These are phyloP conservation scores for Sebastes schlegelii DNA, from an alignment of 2,113 vertebrate species.

Conservation along the genomic window DNA sequence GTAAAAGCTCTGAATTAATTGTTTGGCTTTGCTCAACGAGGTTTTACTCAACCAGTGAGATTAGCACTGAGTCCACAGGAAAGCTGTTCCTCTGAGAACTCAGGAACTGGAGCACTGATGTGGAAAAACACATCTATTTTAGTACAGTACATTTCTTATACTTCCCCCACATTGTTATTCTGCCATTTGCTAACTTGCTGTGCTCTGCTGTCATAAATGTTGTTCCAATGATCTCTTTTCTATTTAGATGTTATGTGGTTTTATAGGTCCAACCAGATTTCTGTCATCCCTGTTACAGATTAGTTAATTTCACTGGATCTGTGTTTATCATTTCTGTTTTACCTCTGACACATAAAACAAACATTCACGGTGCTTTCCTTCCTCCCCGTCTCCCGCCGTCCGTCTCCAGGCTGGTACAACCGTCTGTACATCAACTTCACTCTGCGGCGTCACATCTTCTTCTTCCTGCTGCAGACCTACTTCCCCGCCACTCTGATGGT, in stretches of 20 bases:
- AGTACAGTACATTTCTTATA: not conserved
- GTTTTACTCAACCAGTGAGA: not conserved
- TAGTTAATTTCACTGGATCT: not conserved
- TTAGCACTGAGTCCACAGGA: not conserved
- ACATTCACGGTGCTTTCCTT: not conserved
- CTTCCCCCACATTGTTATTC: constrained; percentile 3
- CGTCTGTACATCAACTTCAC: constrained; percentile 96
- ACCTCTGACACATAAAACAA: not conserved
- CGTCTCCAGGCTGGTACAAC: constrained; percentile 92
- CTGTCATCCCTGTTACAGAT: not conserved
- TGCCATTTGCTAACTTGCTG: not conserved
- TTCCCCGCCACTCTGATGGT: constrained; percentile 95
- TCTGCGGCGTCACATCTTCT: constrained; percentile 93
- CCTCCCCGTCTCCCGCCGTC: constrained; percentile 3
- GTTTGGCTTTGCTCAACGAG: not conserved
- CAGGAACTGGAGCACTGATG: not conserved
- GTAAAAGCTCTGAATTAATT: not conserved
- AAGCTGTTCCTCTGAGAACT: constrained; percentile 1
- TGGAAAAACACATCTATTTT: not conserved
- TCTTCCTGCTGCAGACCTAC: constrained; percentile 96
- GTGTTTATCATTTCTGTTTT: constrained; percentile 1
- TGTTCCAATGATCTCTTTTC: constrained; percentile 5
- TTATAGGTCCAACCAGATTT: constrained; percentile 3
- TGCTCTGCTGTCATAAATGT: constrained; percentile 13
- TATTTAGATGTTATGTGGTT: constrained; percentile 11